Evolutionary conservation across 2,797 vertebrate species (phyloP).

Genomic region (Catharus ustulatus): DNA sequence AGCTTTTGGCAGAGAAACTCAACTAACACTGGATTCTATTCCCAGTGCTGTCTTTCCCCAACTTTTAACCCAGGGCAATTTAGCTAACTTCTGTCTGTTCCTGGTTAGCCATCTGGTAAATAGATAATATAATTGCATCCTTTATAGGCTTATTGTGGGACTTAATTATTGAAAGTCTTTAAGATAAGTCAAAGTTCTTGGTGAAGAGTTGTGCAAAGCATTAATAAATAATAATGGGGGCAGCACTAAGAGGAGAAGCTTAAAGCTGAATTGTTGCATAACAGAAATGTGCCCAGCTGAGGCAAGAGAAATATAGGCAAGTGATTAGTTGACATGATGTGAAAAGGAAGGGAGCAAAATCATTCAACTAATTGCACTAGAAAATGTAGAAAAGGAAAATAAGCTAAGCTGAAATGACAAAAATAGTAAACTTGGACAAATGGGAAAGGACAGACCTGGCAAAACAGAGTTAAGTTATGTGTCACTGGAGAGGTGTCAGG

Average conservation of each 20-base stretch:
- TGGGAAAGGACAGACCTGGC: conserved; percentile 20
- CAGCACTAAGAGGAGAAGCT: background rate
- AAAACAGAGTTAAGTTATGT: background rate
- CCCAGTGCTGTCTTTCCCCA: conserved; percentile 46
- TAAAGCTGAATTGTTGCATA: background rate
- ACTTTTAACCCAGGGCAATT: conserved; percentile 62
- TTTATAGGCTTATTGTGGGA: conserved; percentile 35
- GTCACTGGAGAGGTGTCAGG: background rate
- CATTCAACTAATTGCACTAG: background rate
- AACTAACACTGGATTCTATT: conserved; percentile 37
- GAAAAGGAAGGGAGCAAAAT: background rate
- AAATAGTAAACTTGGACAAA: conserved; percentile 31
- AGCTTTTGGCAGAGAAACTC: conserved; percentile 60
- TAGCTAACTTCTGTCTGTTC: conserved; percentile 56
- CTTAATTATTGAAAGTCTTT: conserved; percentile 48
- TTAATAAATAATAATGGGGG: conserved; percentile 37
- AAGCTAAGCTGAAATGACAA: background rate
- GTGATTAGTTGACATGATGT: background rate
- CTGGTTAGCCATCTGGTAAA: conserved; percentile 66
- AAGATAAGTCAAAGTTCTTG: conserved; percentile 30
- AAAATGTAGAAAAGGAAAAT: background rate
- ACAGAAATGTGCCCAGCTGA: background rate
- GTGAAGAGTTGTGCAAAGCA: conserved; percentile 4
- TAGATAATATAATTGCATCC: conserved; percentile 51
- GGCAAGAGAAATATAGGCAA: background rate